Conservation (phyloP, 2,797 vertebrate species). For the Nyctibius grandis region DNA sequence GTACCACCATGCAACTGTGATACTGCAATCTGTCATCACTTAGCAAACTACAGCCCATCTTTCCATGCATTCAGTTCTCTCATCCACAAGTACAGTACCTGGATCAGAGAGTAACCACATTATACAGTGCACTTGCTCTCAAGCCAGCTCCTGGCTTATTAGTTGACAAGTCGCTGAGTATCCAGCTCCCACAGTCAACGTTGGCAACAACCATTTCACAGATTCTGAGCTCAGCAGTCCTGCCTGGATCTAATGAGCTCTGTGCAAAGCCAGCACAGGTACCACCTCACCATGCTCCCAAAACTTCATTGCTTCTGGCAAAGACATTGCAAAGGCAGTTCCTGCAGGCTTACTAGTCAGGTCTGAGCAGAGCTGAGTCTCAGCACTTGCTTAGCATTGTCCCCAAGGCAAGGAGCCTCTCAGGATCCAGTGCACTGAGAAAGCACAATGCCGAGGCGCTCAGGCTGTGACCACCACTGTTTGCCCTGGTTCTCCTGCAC, state of each 20-base stretch:
- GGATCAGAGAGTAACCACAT: background rate
- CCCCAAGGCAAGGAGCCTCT: background rate
- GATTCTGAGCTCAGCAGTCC: background rate
- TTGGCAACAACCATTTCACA: fast-evolving
- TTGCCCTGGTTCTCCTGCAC: background rate
- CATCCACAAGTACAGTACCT: background rate
- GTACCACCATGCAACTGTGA: background rate
- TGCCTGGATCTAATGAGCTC: background rate
- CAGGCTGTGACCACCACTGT: background rate
- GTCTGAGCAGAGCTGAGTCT: background rate
- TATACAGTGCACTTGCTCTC: background rate
- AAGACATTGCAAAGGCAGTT: background rate
- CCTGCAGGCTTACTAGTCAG: background rate
- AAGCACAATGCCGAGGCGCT: background rate
- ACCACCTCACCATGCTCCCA: background rate
- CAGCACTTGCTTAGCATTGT: background rate
- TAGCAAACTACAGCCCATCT: background rate
- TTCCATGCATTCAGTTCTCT: background rate
- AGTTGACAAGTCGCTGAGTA: background rate
- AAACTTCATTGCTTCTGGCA: background rate
- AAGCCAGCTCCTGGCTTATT: background rate
- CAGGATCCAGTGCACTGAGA: background rate
- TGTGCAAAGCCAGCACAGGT: background rate
- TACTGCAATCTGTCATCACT: background rate
- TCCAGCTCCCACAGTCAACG: background rate